These are phyloP conservation scores for Yponomeuta malinellus DNA, from an alignment of 2,888 invertebrate genomes.

Conservation along the genomic window DNA sequence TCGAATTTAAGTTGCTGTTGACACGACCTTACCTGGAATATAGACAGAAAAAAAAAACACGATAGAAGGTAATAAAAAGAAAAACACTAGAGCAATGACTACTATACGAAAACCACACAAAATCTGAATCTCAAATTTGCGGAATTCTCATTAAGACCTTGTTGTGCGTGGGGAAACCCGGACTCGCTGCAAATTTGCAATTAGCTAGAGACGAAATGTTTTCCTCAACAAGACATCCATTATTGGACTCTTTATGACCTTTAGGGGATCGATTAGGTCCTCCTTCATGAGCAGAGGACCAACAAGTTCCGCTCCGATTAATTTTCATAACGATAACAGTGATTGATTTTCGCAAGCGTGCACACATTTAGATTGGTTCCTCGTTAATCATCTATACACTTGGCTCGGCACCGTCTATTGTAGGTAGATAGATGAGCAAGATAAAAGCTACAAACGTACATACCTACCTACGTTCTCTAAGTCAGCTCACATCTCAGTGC, in stretches of 20 bases:
- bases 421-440: constrained; percentile 4
- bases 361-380: background rate
- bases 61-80: constrained; percentile 2
- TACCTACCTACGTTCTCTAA: constrained; percentile 35
- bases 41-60: constrained; percentile 20
- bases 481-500: constrained; percentile 55
- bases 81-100: constrained; percentile 4
- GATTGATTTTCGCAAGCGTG: background rate
- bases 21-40: constrained; percentile 34
- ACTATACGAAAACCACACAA: background rate
- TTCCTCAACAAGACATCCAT: background rate
- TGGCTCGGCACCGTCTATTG: background rate
- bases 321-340: background rate
- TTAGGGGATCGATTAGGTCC: background rate
- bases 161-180: background rate
- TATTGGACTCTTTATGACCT: background rate
- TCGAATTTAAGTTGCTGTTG: background rate
- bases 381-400: constrained; percentile 3
- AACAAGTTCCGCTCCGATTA: background rate
- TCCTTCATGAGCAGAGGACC: background rate
- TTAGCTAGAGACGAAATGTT: background rate
- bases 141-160: constrained; percentile 11
- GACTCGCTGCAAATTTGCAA: background rate
- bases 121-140: constrained; percentile 13
- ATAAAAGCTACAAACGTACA: constrained; percentile 21